Evolutionary conservation across 2,888 invertebrate species (phyloP).

Genomic region (Drymonia ruficornis): DNA sequence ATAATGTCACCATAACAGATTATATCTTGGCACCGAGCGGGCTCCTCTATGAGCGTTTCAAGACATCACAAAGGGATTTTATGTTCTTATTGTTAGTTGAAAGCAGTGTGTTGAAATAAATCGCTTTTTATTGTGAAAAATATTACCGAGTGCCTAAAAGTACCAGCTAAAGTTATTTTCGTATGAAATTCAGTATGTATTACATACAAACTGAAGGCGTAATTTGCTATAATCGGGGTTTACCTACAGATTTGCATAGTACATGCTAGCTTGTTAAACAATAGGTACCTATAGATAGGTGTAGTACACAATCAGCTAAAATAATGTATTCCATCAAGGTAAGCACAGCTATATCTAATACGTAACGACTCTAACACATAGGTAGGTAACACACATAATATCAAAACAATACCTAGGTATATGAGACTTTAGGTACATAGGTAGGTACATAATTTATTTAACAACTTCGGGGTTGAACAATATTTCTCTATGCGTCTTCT

Average conservation of each 20-base stretch:
- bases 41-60: conserved; percentile 57
- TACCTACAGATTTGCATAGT: not conserved
- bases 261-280: not conserved
- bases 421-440: too few relatives aligned
- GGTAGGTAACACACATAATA: not conserved
- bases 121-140: conserved; percentile 2
- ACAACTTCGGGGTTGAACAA: too few relatives aligned
- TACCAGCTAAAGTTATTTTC: too few relatives aligned
- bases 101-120: conserved; percentile 16
- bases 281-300: too few relatives aligned
- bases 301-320: conserved; percentile 33
- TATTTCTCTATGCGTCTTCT: too few relatives aligned
- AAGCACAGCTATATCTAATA: conserved; percentile 26
- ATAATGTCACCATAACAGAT: conserved; percentile 83
- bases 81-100: conserved; percentile 50
- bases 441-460: too few relatives aligned
- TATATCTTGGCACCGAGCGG: conserved; percentile 77
- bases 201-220: too few relatives aligned
- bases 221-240: too few relatives aligned
- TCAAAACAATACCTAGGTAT: not conserved
- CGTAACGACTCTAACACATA: conserved; percentile 18
- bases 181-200: too few relatives aligned
- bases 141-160: too few relatives aligned
- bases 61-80: conserved; percentile 66
- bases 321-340: conserved; percentile 36